Evolutionary conservation across 2,888 invertebrate species (phyloP).

Genomic region (Amblyjoppa proteus): DNA sequence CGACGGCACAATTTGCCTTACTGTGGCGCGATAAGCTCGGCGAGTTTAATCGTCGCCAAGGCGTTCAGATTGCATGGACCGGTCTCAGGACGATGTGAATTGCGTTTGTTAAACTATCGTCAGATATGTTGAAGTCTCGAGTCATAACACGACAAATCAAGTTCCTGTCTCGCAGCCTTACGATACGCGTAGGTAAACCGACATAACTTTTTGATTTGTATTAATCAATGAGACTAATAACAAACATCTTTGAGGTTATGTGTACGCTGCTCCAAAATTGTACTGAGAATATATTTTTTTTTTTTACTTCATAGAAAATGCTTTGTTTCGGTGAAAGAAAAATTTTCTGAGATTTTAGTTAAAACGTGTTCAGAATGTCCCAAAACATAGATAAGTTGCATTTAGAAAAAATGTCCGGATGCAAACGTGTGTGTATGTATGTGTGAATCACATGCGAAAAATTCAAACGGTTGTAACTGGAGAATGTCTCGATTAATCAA

Average conservation of each 20-base stretch:
- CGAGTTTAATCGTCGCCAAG: neutral
- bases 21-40: neutral
- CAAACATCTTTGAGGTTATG: constrained; percentile 30
- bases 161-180: constrained; percentile 30
- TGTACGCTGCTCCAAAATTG: neutral
- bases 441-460: too few species aligned
- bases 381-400: too few species aligned
- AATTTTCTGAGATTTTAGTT: too few species aligned
- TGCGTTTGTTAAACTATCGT: constrained; percentile 38
- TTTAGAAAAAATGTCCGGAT: too few species aligned
- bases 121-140: constrained; percentile 59
- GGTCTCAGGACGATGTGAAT: constrained; percentile 9
- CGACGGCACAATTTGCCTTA: neutral
- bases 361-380: too few species aligned
- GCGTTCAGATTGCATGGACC: neutral
- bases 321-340: too few species aligned
- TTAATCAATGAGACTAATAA: neutral
- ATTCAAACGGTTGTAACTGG: too few species aligned
- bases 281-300: neutral
- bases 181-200: constrained; percentile 63
- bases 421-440: too few species aligned
- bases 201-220: neutral
- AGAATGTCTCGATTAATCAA: too few species aligned
- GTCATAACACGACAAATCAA: constrained; percentile 46
- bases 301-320: too few species aligned